phyloP scores from a whole-genome alignment of 2,113 vertebrate genomes.

The Zapornia atra region DNA sequence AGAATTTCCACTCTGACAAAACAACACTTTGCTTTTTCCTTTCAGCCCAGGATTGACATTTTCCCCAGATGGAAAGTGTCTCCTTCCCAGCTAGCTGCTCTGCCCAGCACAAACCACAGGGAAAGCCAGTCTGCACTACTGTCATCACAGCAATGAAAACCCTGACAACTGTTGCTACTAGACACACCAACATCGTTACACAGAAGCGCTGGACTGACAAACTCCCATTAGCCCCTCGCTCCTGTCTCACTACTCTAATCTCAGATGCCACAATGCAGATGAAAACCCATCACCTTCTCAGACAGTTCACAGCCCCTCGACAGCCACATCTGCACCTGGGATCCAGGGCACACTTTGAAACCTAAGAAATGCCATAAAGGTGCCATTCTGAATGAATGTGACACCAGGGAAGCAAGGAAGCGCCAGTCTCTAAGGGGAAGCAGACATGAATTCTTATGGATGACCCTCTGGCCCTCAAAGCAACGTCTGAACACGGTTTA shows the following conservation, averaged over 20 bases:
- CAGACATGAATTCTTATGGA: rapidly evolving
- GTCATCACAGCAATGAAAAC: not conserved
- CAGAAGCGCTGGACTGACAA: not conserved
- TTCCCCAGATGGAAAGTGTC: not conserved
- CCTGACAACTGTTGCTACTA: not conserved
- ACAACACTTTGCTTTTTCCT: not conserved
- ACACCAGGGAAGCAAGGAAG: not conserved
- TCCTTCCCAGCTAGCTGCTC: not conserved
- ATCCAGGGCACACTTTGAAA: not conserved
- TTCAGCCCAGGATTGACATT: not conserved
- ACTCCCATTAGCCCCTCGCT: not conserved
- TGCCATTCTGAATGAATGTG: not conserved
- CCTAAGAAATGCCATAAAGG: not conserved
- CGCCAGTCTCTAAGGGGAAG: not conserved
- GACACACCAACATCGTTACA: not conserved
- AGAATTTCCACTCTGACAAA: not conserved
- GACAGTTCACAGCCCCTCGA: not conserved
- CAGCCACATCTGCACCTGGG: not conserved
- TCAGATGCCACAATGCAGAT: not conserved
- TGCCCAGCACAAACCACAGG: not conserved
- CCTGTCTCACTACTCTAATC: not conserved
- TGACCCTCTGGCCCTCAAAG: not conserved
- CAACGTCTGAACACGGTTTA: not conserved
- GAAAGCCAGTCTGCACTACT: not conserved
- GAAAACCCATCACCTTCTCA: not conserved